Evolutionary conservation across 2,888 invertebrate species (phyloP), one percentile per base, ranked within the genome.

Genomic region (Lottia scabra): DNA sequence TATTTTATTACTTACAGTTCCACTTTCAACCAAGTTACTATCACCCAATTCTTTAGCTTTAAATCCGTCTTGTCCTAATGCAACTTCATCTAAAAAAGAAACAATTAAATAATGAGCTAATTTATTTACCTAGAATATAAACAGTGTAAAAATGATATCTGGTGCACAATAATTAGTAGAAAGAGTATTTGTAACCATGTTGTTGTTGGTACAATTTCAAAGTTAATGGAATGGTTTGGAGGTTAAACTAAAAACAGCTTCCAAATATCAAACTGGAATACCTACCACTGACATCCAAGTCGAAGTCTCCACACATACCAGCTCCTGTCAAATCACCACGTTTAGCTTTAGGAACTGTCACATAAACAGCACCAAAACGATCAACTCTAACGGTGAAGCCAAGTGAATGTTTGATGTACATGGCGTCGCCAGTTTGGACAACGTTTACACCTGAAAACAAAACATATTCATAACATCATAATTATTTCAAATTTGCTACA

Each of bases 261-360:
- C 8, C 1, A 8, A 38, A 38, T 38, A 38, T 38, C 10, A 38
- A 8, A 38, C 5, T 38, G 5, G 38, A 38, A 38, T 38, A 38
- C 38, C 38, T 38, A 38, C 38, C 38, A 38, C 38, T 38, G 38
- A 38, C 38, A 56, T 56, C 56, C 3, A 19, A 19, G 12, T 56
- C 56, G 13, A 56, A 56, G 56, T 56, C 56, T 23, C 56, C 56
- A 56, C 56, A 56, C 56, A 56, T 56, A 56, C 56, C 56, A 56
- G 12, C 23, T 56, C 56, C 56, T 12, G 23, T 10, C 19, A 56
- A 23, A 8, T 23, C 56, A 23, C 19, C 23, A 10, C 56, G 19
- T 19, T 23, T 56, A 38, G 38, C 38, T 38, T 38, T 38, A 38
- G 38, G 38, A 19, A 56, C 10, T 56, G 56, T 56, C 19, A 56